Evolutionary conservation across 2,113 vertebrate species (phyloP).

Genomic region (Podiceps cristatus): DNA sequence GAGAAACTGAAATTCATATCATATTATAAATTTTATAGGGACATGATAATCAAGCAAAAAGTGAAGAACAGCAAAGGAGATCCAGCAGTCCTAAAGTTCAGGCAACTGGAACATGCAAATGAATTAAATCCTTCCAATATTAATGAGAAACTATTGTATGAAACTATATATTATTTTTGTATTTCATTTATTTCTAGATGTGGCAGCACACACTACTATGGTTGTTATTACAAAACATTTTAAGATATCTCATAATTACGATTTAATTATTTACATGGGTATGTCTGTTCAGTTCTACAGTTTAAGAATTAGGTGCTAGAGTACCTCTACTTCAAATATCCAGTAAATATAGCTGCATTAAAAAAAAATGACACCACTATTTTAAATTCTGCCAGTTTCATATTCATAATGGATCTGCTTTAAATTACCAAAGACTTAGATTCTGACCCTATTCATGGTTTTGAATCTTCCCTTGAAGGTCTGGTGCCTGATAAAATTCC

Average conservation of each 20-base stretch:
- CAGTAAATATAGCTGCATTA: background rate
- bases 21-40: background rate
- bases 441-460: background rate
- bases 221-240: background rate
- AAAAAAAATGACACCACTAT: background rate
- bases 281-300: background rate
- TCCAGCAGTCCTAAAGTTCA: background rate
- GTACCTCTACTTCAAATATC: background rate
- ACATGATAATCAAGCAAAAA: background rate
- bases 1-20: background rate
- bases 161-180: background rate
- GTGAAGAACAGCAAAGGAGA: background rate
- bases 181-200: background rate
- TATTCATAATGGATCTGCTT: background rate
- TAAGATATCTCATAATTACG: background rate
- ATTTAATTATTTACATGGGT: background rate
- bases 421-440: background rate
- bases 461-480: background rate
- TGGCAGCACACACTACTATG: background rate
- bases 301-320: background rate
- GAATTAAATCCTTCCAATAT: background rate
- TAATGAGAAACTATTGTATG: background rate
- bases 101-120: background rate
- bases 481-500: background rate
- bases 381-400: background rate